These are phyloP conservation scores for Copsychus sechellarum DNA, from an alignment of 2,113 vertebrate genomes.

Conservation along the genomic window DNA sequence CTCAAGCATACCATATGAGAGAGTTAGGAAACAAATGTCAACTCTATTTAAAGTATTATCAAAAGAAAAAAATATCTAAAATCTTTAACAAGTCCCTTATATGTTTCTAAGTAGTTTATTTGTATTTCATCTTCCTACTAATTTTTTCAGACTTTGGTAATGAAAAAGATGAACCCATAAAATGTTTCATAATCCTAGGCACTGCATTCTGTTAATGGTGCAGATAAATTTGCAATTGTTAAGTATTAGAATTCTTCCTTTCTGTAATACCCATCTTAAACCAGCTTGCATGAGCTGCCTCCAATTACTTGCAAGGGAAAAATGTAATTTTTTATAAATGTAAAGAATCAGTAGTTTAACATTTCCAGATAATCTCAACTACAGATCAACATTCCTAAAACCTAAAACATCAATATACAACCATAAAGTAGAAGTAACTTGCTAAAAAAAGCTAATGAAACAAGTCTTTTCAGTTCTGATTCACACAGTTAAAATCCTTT, in stretches of 20 bases:
- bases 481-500: background rate
- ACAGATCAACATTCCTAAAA: background rate
- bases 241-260: background rate
- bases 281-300: background rate
- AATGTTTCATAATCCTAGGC: background rate
- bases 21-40: background rate
- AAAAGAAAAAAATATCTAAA: background rate
- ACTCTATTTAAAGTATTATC: background rate
- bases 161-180: background rate
- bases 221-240: background rate
- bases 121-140: background rate
- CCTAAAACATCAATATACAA: background rate
- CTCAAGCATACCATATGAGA: background rate
- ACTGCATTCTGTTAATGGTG: background rate
- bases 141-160: background rate
- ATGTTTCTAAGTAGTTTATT: background rate
- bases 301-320: background rate
- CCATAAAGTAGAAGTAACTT: background rate
- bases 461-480: background rate
- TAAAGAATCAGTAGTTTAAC: background rate
- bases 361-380: background rate
- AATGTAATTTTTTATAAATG: background rate
- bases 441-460: constrained; percentile 9
- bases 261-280: background rate
- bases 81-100: background rate